Conservation (phyloP, 2,888 invertebrate species). For the Eulithis prunata region DNA sequence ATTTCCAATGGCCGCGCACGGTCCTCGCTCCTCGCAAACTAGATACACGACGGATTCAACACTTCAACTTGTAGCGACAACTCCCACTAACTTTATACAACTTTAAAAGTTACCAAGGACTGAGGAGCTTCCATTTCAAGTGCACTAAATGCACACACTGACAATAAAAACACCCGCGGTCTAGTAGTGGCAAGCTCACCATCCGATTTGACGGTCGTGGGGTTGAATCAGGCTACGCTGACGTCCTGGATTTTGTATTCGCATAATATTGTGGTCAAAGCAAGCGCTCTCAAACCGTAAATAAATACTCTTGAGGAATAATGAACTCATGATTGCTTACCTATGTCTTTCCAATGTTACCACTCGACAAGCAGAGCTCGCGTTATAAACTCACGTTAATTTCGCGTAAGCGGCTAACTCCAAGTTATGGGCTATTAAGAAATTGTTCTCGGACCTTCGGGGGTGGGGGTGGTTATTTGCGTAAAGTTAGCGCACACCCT, state of each 20-base stretch:
- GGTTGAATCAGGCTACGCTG: too few relatives aligned
- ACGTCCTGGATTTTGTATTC: too few relatives aligned
- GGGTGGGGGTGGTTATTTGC: slow-evolving; percentile 66
- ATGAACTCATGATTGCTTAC: too few relatives aligned
- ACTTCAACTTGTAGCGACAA: slow-evolving; percentile 30
- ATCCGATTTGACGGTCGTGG: neutral
- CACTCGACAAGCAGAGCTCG: slow-evolving; percentile 33
- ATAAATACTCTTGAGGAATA: too few relatives aligned
- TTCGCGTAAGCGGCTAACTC: slow-evolving; percentile 69
- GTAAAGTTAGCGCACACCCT: slow-evolving; percentile 51
- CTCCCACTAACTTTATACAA: slow-evolving; percentile 16
- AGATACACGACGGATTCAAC: slow-evolving; percentile 34
- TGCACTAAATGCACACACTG: neutral
- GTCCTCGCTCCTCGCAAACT: slow-evolving; percentile 24
- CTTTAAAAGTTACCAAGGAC: slow-evolving; percentile 15
- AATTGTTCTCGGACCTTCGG: slow-evolving; percentile 67
- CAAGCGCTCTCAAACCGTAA: too few relatives aligned
- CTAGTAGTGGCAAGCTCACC: neutral
- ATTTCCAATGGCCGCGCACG: slow-evolving; percentile 44
- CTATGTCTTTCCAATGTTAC: neutral
- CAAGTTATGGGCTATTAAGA: slow-evolving; percentile 80
- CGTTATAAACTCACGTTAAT: slow-evolving; percentile 68
- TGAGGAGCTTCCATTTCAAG: neutral
- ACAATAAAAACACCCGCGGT: neutral
- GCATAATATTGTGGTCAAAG: too few relatives aligned